Evolutionary conservation across 2,797 vertebrate genomes (phyloP).

Genomic region (Leptodactylus fallax): DNA sequence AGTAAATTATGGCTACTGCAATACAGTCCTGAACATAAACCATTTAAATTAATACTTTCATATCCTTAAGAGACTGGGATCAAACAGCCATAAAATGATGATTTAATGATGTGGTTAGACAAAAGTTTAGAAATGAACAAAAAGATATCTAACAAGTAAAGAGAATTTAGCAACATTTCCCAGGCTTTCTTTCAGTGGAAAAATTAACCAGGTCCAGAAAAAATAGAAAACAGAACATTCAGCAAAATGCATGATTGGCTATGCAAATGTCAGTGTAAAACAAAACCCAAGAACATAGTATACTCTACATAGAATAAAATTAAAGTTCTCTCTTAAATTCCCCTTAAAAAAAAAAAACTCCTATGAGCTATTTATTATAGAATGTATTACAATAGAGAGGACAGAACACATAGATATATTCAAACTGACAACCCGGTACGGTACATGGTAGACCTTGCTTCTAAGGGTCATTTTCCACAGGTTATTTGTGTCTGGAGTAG

Average conservation of each 20-base stretch:
- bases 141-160: conserved; percentile 12
- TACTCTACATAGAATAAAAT: not conserved
- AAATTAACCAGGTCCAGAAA: conserved; percentile 17
- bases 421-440: too few species aligned
- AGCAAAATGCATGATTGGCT: not conserved
- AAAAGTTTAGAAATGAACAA: conserved; percentile 33
- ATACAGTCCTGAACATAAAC: conserved; percentile 22
- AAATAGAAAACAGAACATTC: conserved; percentile 38
- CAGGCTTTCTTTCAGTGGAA: conserved; percentile 25
- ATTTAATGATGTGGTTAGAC: conserved; percentile 51
- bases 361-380: not conserved
- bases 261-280: conserved; percentile 5
- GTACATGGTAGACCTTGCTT: too few species aligned
- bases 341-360: too few species aligned
- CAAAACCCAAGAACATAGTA: not conserved
- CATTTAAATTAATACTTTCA: conserved; percentile 41
- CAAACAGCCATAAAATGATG: conserved; percentile 38
- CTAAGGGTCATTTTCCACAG: too few species aligned
- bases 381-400: not conserved
- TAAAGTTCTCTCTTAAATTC: too few species aligned
- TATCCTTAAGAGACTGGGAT: conserved; percentile 32
- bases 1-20: conserved; percentile 30
- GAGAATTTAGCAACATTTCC: conserved; percentile 22
- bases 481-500: too few species aligned
- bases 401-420: too few species aligned